A percentile compares a stretch with the other conserved stretches of the same genome.
Conservation (phyloP, 2,888 invertebrate species). For the Melieria omissa region DNA sequence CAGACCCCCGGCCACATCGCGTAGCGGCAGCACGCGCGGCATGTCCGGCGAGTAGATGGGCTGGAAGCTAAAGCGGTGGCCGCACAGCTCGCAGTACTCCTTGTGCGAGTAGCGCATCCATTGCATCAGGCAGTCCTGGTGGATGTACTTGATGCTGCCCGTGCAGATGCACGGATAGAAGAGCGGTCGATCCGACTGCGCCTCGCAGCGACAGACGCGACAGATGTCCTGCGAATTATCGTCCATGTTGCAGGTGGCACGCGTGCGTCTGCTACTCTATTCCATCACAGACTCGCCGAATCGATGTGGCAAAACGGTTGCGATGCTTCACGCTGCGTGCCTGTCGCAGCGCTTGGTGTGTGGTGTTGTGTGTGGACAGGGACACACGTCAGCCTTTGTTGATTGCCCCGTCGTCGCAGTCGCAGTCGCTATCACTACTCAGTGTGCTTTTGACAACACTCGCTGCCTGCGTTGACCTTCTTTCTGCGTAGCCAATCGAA, state of each 20-base stretch:
- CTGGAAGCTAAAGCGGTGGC: conserved; percentile 96
- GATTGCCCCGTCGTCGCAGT: too few species aligned
- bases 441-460: background rate
- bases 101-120: conserved; percentile 99
- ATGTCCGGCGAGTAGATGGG: conserved; percentile 99
- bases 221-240: conserved; percentile 82
- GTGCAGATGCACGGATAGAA: conserved; percentile 99
- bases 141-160: conserved; percentile 98
- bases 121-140: conserved; percentile 97
- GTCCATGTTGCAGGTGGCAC: conserved; percentile 54
- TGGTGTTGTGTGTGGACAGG: too few species aligned
- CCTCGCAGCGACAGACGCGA: conserved; percentile 97
- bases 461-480: conserved; percentile 8
- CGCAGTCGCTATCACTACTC: conserved; percentile 5
- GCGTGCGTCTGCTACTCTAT: conserved; percentile 1
- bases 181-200: conserved; percentile 88
- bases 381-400: too few species aligned
- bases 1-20: conserved; percentile 91
- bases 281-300: conserved; percentile 28
- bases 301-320: background rate
- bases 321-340: too few species aligned
- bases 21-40: conserved; percentile 95
- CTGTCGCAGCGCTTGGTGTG: too few species aligned
- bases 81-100: conserved; percentile 98
- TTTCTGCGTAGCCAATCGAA: background rate